Evolutionary conservation across 2,113 vertebrate species (phyloP), one percentile per base, ranked within the genome.

Genomic region (Macquaria australasica): DNA sequence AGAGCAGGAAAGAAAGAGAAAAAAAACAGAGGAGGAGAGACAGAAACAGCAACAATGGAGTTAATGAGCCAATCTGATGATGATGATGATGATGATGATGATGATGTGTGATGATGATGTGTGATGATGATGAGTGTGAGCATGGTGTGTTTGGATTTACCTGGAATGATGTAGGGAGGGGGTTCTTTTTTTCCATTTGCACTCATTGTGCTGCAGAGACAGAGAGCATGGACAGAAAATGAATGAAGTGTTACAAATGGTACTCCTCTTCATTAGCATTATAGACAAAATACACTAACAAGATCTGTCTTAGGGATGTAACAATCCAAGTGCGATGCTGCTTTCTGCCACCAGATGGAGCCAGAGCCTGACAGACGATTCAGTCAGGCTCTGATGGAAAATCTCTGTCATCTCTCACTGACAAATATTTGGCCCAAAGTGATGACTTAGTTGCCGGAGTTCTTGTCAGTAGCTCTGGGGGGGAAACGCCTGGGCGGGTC

Each of bases 131-230:
- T 55, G n/a, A 39, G 14, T 23, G n/a, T 68, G 45, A 3, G 21
- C 23, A 2, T 9, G 21, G 21, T 69, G 48, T 45, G 45, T 76
- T 25, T 16, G 48, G 8, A 0, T 68, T 89, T 82, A 95, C 95
- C 82, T 80, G 91, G 93, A 63, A 88, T 31, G 25, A 83, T 5
- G 69, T 95, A 96, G 3, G 93, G 91, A 67, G 94, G 94, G 7
- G 79, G 88, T 0, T 91, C 21, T 1, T 6, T 80, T 2, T 3
- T 55, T 77, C 50, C 69, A 0, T 73, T 34, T 39, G 64, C 4
- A 55, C 77, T 93, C 94, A 95, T 96, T 82, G 43, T 91, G 76
- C 83, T 91, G 63, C 31, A 78, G 7, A 82, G 8, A 80, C 11
- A 85, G 68, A 51, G 51, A 60, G 15, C 15, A 86, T 11, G 72